A percentile compares a stretch with the other conserved stretches of the same genome.
These are phyloP conservation scores for Druceiella hillmani DNA, from an alignment of 2,888 invertebrate genomes.

Conservation along the genomic window DNA sequence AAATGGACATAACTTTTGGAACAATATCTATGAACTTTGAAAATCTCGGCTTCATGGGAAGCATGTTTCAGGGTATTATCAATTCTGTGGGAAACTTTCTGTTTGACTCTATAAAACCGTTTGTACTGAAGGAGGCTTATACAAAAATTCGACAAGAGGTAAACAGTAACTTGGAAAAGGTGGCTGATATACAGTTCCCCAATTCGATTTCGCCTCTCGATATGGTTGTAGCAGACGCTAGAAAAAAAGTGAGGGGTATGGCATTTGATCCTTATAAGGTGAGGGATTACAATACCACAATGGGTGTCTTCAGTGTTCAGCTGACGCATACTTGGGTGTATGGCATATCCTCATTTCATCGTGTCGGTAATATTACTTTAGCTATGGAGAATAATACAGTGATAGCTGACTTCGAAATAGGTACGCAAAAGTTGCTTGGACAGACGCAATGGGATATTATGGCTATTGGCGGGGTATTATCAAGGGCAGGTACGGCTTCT, in stretches of 20 bases:
- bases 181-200: constrained; percentile 68
- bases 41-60: constrained; percentile 72
- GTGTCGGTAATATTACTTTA: constrained; percentile 72
- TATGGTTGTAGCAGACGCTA: constrained; percentile 69
- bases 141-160: constrained; percentile 67
- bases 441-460: constrained; percentile 74
- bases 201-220: constrained; percentile 84
- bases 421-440: constrained; percentile 74
- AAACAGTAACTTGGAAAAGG: constrained; percentile 64
- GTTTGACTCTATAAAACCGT: constrained; percentile 84
- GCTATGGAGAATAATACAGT: constrained; percentile 67
- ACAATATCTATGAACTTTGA: constrained; percentile 77
- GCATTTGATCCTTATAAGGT: constrained; percentile 72
- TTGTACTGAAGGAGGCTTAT: constrained; percentile 73
- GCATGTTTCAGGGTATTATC: constrained; percentile 64
- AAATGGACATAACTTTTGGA: constrained; percentile 71
- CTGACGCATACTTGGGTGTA: constrained; percentile 71
- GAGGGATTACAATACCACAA: constrained; percentile 66
- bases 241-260: constrained; percentile 60
- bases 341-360: constrained; percentile 76
- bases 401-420: constrained; percentile 63
- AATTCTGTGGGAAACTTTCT: constrained; percentile 78
- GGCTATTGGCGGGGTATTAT: constrained; percentile 59
- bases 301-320: constrained; percentile 64
- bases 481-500: constrained; percentile 65